Percentiles rank a stretch among this genome's conserved stretches.
phyloP scores from a whole-genome alignment of 2,113 vertebrate species.

The Turnix velox region DNA sequence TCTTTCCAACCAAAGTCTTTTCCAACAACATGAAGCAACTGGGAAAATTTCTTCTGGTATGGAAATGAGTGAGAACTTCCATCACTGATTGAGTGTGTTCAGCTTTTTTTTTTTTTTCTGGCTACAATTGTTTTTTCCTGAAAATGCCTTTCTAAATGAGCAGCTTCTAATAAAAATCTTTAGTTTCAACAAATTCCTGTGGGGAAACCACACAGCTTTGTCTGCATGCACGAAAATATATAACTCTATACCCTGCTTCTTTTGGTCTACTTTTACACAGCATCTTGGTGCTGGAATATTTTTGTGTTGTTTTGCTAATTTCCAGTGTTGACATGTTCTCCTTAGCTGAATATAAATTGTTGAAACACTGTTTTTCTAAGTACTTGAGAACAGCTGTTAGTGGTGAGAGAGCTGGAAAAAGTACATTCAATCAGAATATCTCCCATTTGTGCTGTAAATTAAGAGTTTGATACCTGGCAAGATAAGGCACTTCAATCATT shows the following conservation, averaged over 20 bases:
- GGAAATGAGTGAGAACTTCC: neutral
- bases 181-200: neutral
- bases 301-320: neutral
- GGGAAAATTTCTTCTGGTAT: neutral
- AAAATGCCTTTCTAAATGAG: neutral
- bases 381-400: neutral
- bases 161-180: neutral
- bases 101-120: neutral
- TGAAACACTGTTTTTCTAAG: neutral
- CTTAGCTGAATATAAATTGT: neutral
- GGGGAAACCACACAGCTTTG: neutral
- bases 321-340: neutral
- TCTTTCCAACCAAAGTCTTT: neutral
- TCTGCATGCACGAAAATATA: neutral
- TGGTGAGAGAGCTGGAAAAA: neutral
- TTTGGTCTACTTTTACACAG: neutral
- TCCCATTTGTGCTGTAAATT: constrained; percentile 6
- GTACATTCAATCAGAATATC: neutral
- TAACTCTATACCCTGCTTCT: neutral
- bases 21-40: neutral
- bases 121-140: neutral
- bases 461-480: constrained; percentile 22
- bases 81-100: neutral
- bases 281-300: neutral
- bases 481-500: constrained; percentile 33